A percentile compares a stretch with the other conserved stretches of the same genome.
These are phyloP conservation scores for Drosophila parabipectinata DNA, from an alignment of 1,140 invertebrate genomes.

Conservation along the genomic window DNA sequence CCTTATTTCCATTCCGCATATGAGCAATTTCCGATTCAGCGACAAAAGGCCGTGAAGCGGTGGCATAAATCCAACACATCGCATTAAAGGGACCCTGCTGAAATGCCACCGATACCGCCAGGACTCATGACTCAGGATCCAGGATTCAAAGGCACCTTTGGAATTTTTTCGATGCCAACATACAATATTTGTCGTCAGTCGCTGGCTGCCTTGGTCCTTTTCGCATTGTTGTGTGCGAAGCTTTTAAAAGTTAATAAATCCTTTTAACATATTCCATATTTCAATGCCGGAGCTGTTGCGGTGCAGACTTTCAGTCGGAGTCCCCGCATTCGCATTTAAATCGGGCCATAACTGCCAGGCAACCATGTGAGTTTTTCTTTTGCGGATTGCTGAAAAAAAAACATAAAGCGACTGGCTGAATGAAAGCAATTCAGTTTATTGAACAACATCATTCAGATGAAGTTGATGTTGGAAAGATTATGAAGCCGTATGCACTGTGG, in stretches of 20 bases:
- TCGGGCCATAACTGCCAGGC: conserved; percentile 37
- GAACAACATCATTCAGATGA: conserved; percentile 74
- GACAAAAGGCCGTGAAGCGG: conserved; percentile 26
- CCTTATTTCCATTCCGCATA: conserved; percentile 2
- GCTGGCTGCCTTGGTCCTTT: conserved; percentile 50
- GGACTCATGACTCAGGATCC: not conserved
- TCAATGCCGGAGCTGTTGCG: conserved; percentile 56
- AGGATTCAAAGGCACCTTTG: conserved; percentile 19
- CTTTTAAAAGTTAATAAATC: conserved; percentile 83
- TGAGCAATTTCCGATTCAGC: conserved; percentile 35
- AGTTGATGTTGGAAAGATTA: conserved; percentile 55
- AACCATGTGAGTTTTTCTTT: conserved; percentile 56
- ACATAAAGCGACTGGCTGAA: conserved; percentile 32
- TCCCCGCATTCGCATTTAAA: conserved; percentile 42
- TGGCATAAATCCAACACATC: conserved; percentile 18
- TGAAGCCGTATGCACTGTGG: conserved; percentile 55
- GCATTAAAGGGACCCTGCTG: conserved; percentile 32
- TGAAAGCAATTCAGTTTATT: conserved; percentile 78
- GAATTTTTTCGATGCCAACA: conserved; percentile 35
- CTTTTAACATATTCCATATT: conserved; percentile 81
- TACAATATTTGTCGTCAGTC: conserved; percentile 39
- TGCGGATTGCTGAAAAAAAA: conserved; percentile 39
- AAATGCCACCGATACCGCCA: conserved; percentile 21
- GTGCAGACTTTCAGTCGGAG: conserved; percentile 1
- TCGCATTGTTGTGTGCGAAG: conserved; percentile 73